Conservation (phyloP, 2,113 vertebrate genomes). For the Phylloscopus whistleri region DNA sequence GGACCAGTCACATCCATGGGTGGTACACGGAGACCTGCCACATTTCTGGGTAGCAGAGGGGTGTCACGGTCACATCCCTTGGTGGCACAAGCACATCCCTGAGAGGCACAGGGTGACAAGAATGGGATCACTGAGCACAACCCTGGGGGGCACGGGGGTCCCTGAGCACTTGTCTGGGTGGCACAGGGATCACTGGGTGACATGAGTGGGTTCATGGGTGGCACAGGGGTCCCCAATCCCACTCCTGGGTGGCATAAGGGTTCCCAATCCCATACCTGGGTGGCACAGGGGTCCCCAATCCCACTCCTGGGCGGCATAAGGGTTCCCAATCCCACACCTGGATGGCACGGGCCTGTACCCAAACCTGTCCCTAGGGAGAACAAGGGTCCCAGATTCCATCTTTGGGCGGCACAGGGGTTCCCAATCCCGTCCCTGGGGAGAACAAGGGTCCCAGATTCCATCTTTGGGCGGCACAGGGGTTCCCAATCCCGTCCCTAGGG, state of each 20-base stretch:
- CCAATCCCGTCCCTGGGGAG: not conserved
- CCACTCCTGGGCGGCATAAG: no score
- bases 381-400: not conserved
- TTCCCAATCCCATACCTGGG: no score
- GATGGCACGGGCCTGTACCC: no score
- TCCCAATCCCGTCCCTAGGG: not conserved
- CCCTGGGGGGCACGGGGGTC: no score
- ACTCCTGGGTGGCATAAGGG: no score
- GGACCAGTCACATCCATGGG: not conserved
- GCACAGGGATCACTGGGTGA: not conserved
- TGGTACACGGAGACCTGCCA: fast-evolving
- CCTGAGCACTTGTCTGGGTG: no score
- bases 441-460: not conserved
- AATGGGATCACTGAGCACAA: not conserved
- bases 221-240: no score
- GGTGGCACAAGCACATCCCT: no score
- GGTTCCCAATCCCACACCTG: no score
- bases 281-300: not conserved
- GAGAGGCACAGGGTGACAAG: not conserved
- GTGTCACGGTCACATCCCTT: not conserved
- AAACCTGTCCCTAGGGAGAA: no score
- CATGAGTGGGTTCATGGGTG: not conserved
- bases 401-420: not conserved
- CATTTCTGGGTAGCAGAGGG: not conserved
- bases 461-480: not conserved